Conservation (phyloP, 2,797 vertebrate species). For the Alectoris magna region DNA sequence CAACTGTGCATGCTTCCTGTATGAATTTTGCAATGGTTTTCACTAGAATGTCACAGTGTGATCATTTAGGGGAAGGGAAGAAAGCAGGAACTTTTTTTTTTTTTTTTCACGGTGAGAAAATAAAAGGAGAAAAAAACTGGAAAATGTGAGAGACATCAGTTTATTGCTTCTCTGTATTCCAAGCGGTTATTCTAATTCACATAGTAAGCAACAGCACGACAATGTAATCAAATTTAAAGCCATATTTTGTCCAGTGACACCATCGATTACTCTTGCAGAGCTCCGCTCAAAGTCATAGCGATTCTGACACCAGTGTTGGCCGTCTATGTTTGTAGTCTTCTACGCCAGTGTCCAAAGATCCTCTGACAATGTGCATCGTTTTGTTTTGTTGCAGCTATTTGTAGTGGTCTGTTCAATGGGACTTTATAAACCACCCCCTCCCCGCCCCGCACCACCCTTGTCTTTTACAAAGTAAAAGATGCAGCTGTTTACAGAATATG, state of each 20-base stretch:
- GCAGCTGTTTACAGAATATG: slow-evolving; percentile 83
- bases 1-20: slow-evolving; percentile 84
- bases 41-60: slow-evolving; percentile 84
- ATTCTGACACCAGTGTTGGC: slow-evolving; percentile 72
- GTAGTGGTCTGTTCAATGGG: slow-evolving; percentile 66
- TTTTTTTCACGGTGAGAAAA: slow-evolving; percentile 80
- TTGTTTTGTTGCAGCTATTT: slow-evolving; percentile 75
- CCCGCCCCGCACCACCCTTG: neutral
- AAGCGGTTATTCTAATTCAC: slow-evolving; percentile 78
- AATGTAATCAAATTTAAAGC: slow-evolving; percentile 83
- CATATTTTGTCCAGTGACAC: slow-evolving; percentile 85
- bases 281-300: slow-evolving; percentile 55
- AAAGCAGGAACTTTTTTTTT: slow-evolving; percentile 67
- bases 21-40: slow-evolving; percentile 84
- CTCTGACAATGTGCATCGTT: slow-evolving; percentile 73
- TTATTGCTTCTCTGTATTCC: slow-evolving; percentile 82
- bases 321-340: slow-evolving; percentile 70
- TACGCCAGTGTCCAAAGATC: slow-evolving; percentile 79
- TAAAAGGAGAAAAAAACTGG: slow-evolving; percentile 82
- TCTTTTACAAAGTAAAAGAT: slow-evolving; percentile 76
- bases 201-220: slow-evolving; percentile 77
- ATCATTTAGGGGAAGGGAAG: slow-evolving; percentile 74
- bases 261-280: slow-evolving; percentile 61
- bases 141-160: slow-evolving; percentile 81
- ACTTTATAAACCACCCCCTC: slow-evolving; percentile 34